Conservation (phyloP, 2,113 vertebrate species). For the Ptyas mucosa region DNA sequence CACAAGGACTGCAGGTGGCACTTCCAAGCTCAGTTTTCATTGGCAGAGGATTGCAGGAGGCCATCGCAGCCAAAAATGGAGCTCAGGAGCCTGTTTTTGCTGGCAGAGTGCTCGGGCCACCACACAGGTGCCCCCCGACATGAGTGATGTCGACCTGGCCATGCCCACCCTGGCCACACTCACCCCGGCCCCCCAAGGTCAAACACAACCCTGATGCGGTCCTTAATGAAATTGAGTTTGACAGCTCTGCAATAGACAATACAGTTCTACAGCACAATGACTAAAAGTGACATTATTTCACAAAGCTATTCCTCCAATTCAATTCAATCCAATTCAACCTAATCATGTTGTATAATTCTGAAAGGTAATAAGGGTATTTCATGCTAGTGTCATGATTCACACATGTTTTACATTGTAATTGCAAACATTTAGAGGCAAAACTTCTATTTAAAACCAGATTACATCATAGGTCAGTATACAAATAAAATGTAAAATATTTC, state of each 20-base stretch:
- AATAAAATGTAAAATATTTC: not conserved
- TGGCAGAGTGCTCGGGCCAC: no score
- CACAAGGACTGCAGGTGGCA: no score
- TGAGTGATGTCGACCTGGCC: no score
- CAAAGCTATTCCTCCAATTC: not conserved
- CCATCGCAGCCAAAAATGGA: no score
- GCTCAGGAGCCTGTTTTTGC: no score
- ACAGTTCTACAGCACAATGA: not conserved
- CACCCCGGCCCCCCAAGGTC: no score
- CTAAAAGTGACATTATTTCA: slow-evolving; percentile 7
- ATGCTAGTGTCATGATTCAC: slow-evolving; percentile 1
- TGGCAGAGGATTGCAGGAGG: no score
- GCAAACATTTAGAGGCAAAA: not conserved
- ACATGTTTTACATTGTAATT: not conserved
- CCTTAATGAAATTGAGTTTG: no score
- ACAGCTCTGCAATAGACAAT: not conserved
- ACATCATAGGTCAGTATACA: not conserved
- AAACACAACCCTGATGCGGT: no score
- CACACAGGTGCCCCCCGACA: no score
- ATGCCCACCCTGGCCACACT: no score
- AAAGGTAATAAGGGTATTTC: slow-evolving; percentile 1
- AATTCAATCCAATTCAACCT: not conserved
- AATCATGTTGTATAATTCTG: not conserved
- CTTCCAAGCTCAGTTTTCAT: no score
- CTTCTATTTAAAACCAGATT: not conserved